Conservation (phyloP, 2,797 vertebrate genomes). For the Lates japonicus region DNA sequence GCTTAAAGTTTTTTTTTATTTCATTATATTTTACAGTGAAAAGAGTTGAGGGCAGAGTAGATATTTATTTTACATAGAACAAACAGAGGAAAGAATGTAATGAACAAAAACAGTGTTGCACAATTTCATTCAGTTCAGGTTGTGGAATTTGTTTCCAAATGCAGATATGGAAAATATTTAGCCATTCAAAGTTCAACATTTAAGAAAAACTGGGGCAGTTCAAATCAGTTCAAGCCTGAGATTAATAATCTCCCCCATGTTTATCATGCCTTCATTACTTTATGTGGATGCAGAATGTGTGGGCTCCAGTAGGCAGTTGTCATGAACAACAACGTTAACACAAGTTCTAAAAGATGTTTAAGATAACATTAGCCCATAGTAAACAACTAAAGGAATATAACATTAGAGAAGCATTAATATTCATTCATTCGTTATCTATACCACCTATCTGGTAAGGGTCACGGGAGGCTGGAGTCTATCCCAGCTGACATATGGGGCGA, state of each 20-base stretch:
- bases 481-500: too few relatives aligned
- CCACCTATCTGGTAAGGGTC: too few relatives aligned
- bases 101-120: conserved; percentile 6
- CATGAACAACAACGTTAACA: not conserved
- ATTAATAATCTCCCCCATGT: not conserved
- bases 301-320: not conserved
- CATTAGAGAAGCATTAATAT: not conserved
- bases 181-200: conserved; percentile 24
- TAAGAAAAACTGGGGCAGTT: not conserved
- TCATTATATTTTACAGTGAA: conserved; percentile 2
- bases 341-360: not conserved
- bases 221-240: not conserved
- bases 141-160: conserved; percentile 36
- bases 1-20: not conserved
- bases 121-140: conserved; percentile 14
- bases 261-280: not conserved
- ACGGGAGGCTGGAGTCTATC: too few relatives aligned
- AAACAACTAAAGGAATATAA: not conserved
- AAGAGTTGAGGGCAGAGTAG: conserved; percentile 1
- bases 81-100: conserved; percentile 43
- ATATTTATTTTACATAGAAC: conserved; percentile 30
- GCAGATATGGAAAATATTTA: conserved; percentile 44
- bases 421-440: too few relatives aligned
- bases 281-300: not conserved
- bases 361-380: not conserved